These are phyloP conservation scores for Matsumurasca onukii DNA, from an alignment of 1,140 invertebrate genomes.

Conservation along the genomic window DNA sequence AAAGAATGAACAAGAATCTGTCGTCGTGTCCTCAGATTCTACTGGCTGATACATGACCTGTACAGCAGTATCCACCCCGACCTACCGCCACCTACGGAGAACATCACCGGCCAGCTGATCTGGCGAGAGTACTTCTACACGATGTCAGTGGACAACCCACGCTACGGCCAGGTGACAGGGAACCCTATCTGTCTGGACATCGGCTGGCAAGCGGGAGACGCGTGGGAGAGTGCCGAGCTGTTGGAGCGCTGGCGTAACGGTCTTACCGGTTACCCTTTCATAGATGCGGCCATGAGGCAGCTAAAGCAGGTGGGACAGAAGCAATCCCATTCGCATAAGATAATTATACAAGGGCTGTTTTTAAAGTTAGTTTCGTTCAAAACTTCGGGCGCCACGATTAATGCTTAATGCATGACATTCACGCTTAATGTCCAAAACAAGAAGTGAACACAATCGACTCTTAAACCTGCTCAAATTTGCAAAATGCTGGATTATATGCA, in stretches of 20 bases:
- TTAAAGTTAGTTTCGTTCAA: too few relatives aligned
- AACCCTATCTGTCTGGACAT: constrained; percentile 75
- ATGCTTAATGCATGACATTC: too few relatives aligned
- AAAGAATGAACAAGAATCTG: background rate
- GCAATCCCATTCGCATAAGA: background rate
- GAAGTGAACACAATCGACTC: background rate
- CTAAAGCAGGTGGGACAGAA: constrained; percentile 51
- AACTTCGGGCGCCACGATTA: too few relatives aligned
- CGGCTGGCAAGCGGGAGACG: constrained; percentile 60
- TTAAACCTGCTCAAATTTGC: background rate
- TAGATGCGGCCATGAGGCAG: constrained; percentile 74
- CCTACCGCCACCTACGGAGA: constrained; percentile 46
- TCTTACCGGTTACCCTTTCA: constrained; percentile 72
- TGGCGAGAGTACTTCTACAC: constrained; percentile 81
- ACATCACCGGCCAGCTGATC: constrained; percentile 66
- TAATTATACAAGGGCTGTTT: too few relatives aligned
- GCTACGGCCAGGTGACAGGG: constrained; percentile 62
- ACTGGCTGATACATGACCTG: constrained; percentile 63
- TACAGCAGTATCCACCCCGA: constrained; percentile 57
- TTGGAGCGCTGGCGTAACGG: constrained; percentile 62
- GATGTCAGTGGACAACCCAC: constrained; percentile 65
- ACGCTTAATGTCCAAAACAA: too few relatives aligned
- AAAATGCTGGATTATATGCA: too few relatives aligned
- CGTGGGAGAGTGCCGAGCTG: constrained; percentile 55
- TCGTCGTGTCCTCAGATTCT: constrained; percentile 60